phyloP scores from a whole-genome alignment of 2,888 invertebrate species.

The Leucophora obtusa region DNA sequence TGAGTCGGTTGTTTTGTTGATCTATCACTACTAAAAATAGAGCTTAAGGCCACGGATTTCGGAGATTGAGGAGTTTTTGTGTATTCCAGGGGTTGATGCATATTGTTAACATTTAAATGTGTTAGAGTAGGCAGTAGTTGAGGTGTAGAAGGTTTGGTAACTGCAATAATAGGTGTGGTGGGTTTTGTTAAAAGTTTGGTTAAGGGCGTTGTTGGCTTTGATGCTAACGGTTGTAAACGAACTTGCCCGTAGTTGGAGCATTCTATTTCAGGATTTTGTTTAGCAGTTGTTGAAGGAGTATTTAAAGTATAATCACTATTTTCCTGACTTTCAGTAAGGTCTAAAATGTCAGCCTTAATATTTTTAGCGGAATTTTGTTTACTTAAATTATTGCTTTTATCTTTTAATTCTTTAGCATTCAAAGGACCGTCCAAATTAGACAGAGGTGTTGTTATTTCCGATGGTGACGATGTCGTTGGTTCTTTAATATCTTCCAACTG shows the following conservation, averaged over 20 bases:
- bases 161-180: constrained; percentile 57
- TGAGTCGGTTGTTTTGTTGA: not conserved
- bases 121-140: not conserved
- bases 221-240: constrained; percentile 68
- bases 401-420: constrained; percentile 76
- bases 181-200: constrained; percentile 43
- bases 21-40: constrained; percentile 30
- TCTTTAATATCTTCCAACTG: not conserved
- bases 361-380: constrained; percentile 78
- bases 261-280: constrained; percentile 3
- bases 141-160: constrained; percentile 2
- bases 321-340: constrained; percentile 3
- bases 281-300: not conserved
- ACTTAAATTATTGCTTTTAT: constrained; percentile 77
- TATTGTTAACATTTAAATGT: constrained; percentile 16
- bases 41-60: constrained; percentile 52
- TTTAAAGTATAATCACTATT: constrained; percentile 15
- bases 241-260: constrained; percentile 53
- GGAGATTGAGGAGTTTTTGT: constrained; percentile 35
- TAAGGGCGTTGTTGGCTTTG: constrained; percentile 48
- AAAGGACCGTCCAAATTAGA: constrained; percentile 54
- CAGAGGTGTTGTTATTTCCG: not conserved
- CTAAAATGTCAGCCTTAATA: constrained; percentile 60
- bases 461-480: not conserved
- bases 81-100: not conserved